phyloP scores from a whole-genome alignment of 92 coral and sea anemone species.

The Virgularia gustaviana region DNA sequence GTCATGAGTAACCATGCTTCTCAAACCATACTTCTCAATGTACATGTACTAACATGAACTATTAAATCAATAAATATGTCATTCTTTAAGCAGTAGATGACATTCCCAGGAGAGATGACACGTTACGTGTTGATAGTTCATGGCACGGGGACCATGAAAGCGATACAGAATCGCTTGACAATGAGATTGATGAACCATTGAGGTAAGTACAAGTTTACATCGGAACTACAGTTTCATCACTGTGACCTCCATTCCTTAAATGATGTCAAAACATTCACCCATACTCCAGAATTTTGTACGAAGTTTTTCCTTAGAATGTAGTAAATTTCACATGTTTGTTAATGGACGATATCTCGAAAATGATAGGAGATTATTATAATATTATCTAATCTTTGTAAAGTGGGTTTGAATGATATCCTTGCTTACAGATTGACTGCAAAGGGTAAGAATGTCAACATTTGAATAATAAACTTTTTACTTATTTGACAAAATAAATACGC shows the following conservation, averaged over 20 bases:
- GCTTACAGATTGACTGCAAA: too few species aligned
- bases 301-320: background rate
- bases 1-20: too few species aligned
- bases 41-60: background rate
- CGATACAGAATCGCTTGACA: slow-evolving; percentile 93
- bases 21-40: too few species aligned
- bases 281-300: background rate
- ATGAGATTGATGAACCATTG: slow-evolving; percentile 85
- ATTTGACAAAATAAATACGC: too few species aligned
- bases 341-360: too few species aligned
- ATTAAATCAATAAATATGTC: background rate
- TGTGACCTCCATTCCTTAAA: background rate
- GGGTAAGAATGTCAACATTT: too few species aligned
- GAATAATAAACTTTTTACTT: too few species aligned
- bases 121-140: slow-evolving; percentile 84
- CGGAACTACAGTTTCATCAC: background rate
- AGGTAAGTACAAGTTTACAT: slow-evolving; percentile 57
- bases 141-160: slow-evolving; percentile 99
- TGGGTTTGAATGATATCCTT: too few species aligned
- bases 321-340: too few species aligned
- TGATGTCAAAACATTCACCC: background rate
- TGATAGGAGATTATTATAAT: too few species aligned
- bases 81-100: slow-evolving; percentile 51
- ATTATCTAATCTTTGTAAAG: too few species aligned
- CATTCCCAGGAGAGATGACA: slow-evolving; percentile 67